Conservation (phyloP, 2,888 invertebrate genomes). For the Drosophila koepferae region DNA sequence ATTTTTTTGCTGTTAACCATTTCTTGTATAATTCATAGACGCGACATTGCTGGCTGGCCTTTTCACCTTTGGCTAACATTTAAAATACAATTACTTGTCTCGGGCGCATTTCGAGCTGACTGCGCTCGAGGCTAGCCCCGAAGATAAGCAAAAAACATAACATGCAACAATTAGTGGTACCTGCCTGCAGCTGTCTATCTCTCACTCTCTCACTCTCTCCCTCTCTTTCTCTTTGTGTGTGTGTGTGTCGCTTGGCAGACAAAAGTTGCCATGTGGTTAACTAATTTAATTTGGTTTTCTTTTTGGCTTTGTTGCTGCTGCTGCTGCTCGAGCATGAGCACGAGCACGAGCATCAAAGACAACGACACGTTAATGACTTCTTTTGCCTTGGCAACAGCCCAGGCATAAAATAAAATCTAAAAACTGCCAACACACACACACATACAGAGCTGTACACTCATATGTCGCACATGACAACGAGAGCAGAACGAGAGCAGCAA, state of each 20-base stretch:
- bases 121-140: conserved; percentile 45
- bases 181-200: conserved; percentile 24
- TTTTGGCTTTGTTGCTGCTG: conserved; percentile 37
- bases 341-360: conserved; percentile 71
- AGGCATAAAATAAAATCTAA: conserved; percentile 75
- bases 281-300: conserved; percentile 81
- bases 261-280: conserved; percentile 83
- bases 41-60: conserved; percentile 63
- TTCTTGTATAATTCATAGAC: conserved; percentile 77
- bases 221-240: conserved; percentile 1
- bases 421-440: conserved; percentile 59
- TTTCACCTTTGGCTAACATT: conserved; percentile 71
- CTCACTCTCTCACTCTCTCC: background rate
- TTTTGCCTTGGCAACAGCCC: conserved; percentile 69
- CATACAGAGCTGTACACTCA: conserved; percentile 28
- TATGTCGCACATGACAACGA: conserved; percentile 49
- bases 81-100: conserved; percentile 82
- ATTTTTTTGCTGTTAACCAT: conserved; percentile 42
- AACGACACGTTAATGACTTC: conserved; percentile 80
- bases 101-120: conserved; percentile 60
- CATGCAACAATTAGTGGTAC: conserved; percentile 78
- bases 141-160: conserved; percentile 78
- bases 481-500: conserved; percentile 12
- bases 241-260: conserved; percentile 48
- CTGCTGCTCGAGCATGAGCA: conserved; percentile 29